phyloP scores from a whole-genome alignment of 2,888 invertebrate genomes.

The Amblyteles armatorius region DNA sequence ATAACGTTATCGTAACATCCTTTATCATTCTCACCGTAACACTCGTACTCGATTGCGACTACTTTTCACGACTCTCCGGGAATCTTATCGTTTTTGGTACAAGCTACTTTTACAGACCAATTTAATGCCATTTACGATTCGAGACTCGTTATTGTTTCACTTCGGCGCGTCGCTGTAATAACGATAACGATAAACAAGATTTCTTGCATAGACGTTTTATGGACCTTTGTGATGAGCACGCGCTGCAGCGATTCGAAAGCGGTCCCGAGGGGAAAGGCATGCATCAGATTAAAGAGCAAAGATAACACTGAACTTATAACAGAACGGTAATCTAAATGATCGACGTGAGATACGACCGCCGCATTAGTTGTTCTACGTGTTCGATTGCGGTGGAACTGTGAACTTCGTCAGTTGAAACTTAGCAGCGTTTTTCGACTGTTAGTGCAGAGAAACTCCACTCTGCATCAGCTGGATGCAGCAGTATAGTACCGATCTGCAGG shows the following conservation, averaged over 20 bases:
- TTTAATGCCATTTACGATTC: neutral
- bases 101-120: neutral
- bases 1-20: neutral
- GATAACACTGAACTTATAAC: neutral
- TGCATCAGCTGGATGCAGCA: neutral
- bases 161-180: neutral
- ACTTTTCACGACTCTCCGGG: neutral
- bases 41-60: conserved; percentile 4
- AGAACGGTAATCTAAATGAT: neutral
- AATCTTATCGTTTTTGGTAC: conserved; percentile 9
- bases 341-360: neutral
- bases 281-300: neutral
- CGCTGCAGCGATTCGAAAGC: neutral
- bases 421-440: neutral
- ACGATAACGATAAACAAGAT: conserved; percentile 2
- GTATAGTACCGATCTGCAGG: neutral
- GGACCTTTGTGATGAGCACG: neutral
- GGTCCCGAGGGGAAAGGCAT: neutral
- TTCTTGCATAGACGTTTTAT: neutral
- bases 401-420: neutral
- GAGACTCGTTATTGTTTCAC: conserved; percentile 2
- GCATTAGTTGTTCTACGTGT: neutral
- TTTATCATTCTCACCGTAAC: conserved; percentile 20
- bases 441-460: neutral
- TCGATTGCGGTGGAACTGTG: neutral